These are phyloP conservation scores for Oryzias curvinotus DNA, from an alignment of 2,113 vertebrate species.

Conservation along the genomic window DNA sequence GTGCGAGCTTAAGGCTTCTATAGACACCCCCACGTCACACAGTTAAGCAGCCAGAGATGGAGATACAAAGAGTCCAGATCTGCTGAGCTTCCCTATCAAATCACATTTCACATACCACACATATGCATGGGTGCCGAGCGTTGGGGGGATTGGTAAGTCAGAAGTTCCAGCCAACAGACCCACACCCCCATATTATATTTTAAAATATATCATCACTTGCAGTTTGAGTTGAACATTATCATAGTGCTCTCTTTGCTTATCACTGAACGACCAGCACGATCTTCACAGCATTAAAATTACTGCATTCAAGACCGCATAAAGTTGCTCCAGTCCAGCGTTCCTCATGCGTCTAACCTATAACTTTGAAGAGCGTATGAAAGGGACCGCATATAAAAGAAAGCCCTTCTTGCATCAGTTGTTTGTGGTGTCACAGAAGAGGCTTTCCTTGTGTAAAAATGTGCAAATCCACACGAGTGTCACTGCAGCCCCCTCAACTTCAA, in stretches of 20 bases:
- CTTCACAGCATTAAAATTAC: slow-evolving; percentile 1
- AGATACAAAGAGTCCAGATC: slow-evolving; percentile 41
- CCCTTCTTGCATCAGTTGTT: not conserved
- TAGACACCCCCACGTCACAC: slow-evolving; percentile 29
- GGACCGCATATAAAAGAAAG: not conserved
- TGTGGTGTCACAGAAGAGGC: not conserved
- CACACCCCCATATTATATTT: slow-evolving; percentile 23
- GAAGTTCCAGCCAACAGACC: slow-evolving; percentile 41
- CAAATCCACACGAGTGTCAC: not conserved
- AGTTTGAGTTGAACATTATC: slow-evolving; percentile 28
- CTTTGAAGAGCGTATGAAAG: not conserved
- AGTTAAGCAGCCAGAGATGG: slow-evolving; percentile 27
- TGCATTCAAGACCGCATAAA: not conserved
- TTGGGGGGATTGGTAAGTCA: slow-evolving; percentile 55
- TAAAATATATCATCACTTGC: slow-evolving; percentile 42
- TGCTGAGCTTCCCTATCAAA: slow-evolving; percentile 45
- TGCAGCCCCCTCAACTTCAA: not conserved
- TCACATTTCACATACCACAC: slow-evolving; percentile 42
- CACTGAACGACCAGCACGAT: not conserved
- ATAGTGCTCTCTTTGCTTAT: slow-evolving; percentile 3
- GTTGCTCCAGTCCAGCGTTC: not conserved
- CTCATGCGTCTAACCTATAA: not conserved
- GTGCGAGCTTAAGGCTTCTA: slow-evolving; percentile 47
- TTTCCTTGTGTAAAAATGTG: not conserved
- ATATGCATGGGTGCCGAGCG: slow-evolving; percentile 24